phyloP scores from a whole-genome alignment of 2,888 invertebrate species.

The Alviniconcha strummeri region DNA sequence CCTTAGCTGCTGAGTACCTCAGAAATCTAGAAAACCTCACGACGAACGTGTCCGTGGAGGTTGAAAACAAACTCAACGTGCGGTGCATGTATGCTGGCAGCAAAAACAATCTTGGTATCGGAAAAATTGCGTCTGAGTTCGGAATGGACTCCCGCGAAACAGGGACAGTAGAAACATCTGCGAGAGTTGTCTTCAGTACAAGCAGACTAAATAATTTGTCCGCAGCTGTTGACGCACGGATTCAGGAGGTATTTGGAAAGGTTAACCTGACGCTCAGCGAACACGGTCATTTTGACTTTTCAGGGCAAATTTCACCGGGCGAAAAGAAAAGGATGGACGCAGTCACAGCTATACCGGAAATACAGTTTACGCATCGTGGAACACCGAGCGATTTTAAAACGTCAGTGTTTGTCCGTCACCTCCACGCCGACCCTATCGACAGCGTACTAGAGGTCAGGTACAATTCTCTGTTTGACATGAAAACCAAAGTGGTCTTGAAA shows the following conservation, averaged over 20 bases:
- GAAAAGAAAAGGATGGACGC: too few species aligned
- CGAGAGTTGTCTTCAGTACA: not conserved
- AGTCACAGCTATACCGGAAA: not conserved
- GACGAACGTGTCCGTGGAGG: not conserved
- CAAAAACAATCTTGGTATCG: not conserved
- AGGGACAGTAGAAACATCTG: not conserved
- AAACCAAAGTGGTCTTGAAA: slow-evolving; percentile 28
- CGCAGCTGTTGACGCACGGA: too few species aligned
- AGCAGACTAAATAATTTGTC: not conserved
- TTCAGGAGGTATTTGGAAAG: too few species aligned
- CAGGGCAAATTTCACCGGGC: not conserved
- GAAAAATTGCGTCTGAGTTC: not conserved
- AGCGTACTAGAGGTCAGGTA: not conserved
- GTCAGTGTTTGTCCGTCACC: slow-evolving; percentile 8
- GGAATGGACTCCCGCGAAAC: not conserved
- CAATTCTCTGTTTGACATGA: slow-evolving; percentile 29
- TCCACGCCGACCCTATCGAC: not conserved
- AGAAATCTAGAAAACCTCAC: not conserved
- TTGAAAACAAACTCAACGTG: not conserved
- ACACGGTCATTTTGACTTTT: too few species aligned
- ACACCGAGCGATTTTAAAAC: slow-evolving; percentile 18
- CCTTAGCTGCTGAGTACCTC: not conserved
- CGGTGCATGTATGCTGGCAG: not conserved
- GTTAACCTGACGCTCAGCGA: too few species aligned
- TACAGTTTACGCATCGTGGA: slow-evolving; percentile 16